Evolutionary conservation across 1,140 invertebrate genomes (phyloP), one percentile per base, ranked within the genome.

Genomic region (Drosophila asahinai): DNA sequence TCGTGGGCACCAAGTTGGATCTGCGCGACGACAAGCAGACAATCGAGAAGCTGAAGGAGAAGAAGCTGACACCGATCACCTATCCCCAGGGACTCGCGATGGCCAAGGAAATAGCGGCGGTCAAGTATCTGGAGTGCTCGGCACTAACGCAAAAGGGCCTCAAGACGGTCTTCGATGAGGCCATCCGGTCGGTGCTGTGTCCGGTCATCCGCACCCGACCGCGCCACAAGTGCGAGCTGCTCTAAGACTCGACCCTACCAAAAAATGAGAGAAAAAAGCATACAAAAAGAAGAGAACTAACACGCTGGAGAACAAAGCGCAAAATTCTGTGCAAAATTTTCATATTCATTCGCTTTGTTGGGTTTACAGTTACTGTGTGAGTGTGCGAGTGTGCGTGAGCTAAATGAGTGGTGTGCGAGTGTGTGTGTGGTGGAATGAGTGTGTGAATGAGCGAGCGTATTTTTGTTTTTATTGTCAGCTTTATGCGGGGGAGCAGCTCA

Each of bases 121-220:
- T 98, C 6, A 99, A 99, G 93, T 99, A 99, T 94, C 94, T 99
- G 79, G 98, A 99, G 94, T 99, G 98, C 93, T 98, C 97, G 19
- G 98, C 98, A 55, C 94, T 99, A 59, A 99, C 99, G 80, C 98
- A 99, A 95, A 99, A 99, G 95, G 99, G 99, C 49, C 95, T 99
- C 80, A 99, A 99, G 95, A 99, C 98, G 70, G 99, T 99, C 63
- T 99, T 99, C 94, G 99, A 99, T 94, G 99, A 99, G 95, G 99
- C 99, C 45, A 99, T 99, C 92, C 95, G 99, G 75, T 99, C 99
- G 33, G 99, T 99, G 68, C 95, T 99, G 43, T 98, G 97, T 94
- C 98, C 98, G 51, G 96, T 97, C 71, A 95, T 96, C 79, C 96
- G 96, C 86, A 57, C 54, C 19, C 94, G 95, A 49, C 97, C 97